Evolutionary conservation across 2,888 invertebrate genomes (phyloP), one percentile per base, ranked within the genome.

Genomic region (Eristalis tenax): DNA sequence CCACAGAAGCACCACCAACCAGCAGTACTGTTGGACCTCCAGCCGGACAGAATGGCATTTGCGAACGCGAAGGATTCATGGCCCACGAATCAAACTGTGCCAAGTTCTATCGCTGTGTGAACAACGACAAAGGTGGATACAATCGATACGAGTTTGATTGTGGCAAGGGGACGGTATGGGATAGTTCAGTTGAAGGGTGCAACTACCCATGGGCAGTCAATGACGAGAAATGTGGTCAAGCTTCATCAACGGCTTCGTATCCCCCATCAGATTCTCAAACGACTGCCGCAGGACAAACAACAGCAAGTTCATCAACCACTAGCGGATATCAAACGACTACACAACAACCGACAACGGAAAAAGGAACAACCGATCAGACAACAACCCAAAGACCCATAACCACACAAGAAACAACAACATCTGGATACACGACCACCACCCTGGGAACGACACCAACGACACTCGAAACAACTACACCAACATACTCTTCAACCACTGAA

Each of bases 71-170:
- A 81, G 93, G 93, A 70, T 93, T 91, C 84, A 84, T 93, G 70
- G 89, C 90, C 0, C 91, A 93, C 89, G 90, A 91, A n/a, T 83
- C 89, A n/a, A 92, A 94, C 68, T 95, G 95, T 89, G 94, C 93
- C 71, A 95, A 95, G 90, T 95, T 95, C 91, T 95, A 95, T 89
- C 94, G 95, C 65, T 96, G 96, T 90, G 95, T 95, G 0, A 93
- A 94, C 86, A 94, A 94, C 88, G 94, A 94, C 68, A 94, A 94
- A 80, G 94, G 94, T 32, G 93, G 94, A 18, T 94, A 92, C 73
- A 94, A 93, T 6, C 94, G 94, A 91, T 95, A 94, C 89, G 94
- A 95, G 43, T 96, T 94, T 88, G 92, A 91, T 35, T 96, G 95
- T 90, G 95, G 94, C 0, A 94, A 95, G 74, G 95, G 95, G 23